Conservation (phyloP, 37 sponge, comb jelly and placozoan species). For the Eunapius fragilis region DNA sequence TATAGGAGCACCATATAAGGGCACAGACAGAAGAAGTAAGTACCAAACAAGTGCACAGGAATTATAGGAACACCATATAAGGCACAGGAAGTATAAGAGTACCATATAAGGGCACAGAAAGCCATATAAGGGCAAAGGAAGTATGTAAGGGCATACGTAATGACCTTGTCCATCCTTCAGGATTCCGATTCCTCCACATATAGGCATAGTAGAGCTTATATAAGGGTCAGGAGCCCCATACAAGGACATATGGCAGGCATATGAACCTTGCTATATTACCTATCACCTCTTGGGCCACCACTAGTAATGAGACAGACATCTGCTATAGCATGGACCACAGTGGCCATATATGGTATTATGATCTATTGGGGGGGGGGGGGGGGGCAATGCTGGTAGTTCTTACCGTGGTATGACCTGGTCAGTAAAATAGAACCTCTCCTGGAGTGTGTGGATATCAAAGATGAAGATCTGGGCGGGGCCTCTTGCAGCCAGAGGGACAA, state of each 20-base stretch:
- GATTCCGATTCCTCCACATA: no score
- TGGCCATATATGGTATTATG: slow-evolving; percentile 14
- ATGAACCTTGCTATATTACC: no score
- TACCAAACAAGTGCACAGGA: background rate
- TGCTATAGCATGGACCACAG: no score
- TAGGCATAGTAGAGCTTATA: no score
- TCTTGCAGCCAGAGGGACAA: slow-evolving; percentile 83
- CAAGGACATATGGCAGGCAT: background rate
- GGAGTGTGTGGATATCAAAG: slow-evolving; percentile 93
- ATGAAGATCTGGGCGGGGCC: slow-evolving; percentile 93
- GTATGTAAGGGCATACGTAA: no score
- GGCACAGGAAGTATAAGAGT: no score
- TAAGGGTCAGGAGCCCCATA: no score
- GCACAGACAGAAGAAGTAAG: background rate
- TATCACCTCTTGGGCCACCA: no score
- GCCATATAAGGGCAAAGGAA: no score
- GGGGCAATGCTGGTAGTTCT: background rate
- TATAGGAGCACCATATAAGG: background rate
- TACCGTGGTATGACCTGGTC: slow-evolving; percentile 89
- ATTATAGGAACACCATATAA: background rate
- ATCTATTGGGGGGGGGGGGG: background rate
- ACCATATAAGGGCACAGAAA: no score
- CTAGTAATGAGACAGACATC: no score
- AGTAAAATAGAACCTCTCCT: slow-evolving; percentile 93
- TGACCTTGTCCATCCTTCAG: no score